Evolutionary conservation across 2,888 invertebrate species (phyloP).

Genomic region (Macropis europaea): DNA sequence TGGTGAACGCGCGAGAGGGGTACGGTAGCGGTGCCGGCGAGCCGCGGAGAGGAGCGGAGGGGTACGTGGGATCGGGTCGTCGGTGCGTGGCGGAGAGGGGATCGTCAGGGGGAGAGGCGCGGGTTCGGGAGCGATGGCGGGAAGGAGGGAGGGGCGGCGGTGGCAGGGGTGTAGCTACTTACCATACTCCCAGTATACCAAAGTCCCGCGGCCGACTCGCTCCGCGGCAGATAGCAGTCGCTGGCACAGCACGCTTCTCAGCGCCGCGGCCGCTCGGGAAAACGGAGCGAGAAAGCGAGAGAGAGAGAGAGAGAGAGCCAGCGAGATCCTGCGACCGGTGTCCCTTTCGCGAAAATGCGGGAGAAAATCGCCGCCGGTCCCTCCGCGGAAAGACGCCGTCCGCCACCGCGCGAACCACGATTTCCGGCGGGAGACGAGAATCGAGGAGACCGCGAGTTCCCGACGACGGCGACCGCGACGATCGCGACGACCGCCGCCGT

Average conservation of each 20-base stretch:
- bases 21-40: constrained; percentile 42
- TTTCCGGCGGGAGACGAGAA: background rate
- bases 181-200: constrained; percentile 78
- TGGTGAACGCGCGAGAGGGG: constrained; percentile 37
- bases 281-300: constrained; percentile 17
- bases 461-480: constrained; percentile 16
- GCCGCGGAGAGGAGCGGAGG: constrained; percentile 32
- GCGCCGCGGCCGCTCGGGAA: constrained; percentile 51
- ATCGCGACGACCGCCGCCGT: constrained; percentile 33
- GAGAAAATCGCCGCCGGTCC: constrained; percentile 29
- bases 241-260: constrained; percentile 70
- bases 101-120: constrained; percentile 58
- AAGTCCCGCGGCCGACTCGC: constrained; percentile 74
- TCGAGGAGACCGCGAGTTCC: constrained; percentile 37
- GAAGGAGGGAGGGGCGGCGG: constrained; percentile 63
- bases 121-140: constrained; percentile 56
- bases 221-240: constrained; percentile 76
- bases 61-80: constrained; percentile 55
- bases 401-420: no score
- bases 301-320: no score
- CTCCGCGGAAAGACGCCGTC: no score
- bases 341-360: constrained; percentile 21
- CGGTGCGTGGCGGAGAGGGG: constrained; percentile 45
- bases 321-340: background rate
- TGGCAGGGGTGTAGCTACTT: constrained; percentile 78